phyloP scores from a whole-genome alignment of 2,113 vertebrate genomes.

The Neolamprologus sp. region DNA sequence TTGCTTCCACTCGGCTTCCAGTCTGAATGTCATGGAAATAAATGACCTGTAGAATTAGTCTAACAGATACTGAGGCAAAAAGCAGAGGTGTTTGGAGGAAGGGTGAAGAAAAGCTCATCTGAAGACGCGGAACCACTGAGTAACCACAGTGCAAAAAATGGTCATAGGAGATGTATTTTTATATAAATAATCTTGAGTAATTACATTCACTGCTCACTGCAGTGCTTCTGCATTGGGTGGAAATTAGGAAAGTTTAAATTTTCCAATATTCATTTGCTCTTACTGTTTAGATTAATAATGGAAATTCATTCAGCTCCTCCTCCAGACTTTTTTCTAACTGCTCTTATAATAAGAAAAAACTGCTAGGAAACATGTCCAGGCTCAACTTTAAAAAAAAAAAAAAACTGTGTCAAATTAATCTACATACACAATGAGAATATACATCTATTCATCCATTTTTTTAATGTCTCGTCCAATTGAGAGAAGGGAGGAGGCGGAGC shows the following conservation, averaged over 20 bases:
- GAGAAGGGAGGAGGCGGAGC: background rate
- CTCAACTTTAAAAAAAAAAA: background rate
- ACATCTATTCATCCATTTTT: background rate
- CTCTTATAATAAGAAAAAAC: background rate
- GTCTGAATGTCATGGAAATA: background rate
- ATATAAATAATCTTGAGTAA: background rate
- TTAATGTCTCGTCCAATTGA: background rate
- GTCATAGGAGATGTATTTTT: background rate
- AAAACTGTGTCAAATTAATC: background rate
- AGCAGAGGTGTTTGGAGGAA: background rate
- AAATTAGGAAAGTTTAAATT: background rate
- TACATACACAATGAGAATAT: background rate
- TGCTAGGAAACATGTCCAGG: background rate
- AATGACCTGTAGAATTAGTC: background rate
- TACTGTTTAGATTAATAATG: background rate
- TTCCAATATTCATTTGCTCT: background rate
- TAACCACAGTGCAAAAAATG: background rate
- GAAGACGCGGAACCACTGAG: background rate
- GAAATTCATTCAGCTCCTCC: background rate
- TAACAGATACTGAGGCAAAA: background rate
- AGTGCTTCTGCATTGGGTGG: background rate
- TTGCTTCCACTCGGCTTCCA: background rate
- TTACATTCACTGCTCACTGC: background rate
- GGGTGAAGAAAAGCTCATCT: background rate
- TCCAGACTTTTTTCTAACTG: background rate